phyloP scores from a whole-genome alignment of 2,113 vertebrate species.

The Australoheros scitulus region DNA sequence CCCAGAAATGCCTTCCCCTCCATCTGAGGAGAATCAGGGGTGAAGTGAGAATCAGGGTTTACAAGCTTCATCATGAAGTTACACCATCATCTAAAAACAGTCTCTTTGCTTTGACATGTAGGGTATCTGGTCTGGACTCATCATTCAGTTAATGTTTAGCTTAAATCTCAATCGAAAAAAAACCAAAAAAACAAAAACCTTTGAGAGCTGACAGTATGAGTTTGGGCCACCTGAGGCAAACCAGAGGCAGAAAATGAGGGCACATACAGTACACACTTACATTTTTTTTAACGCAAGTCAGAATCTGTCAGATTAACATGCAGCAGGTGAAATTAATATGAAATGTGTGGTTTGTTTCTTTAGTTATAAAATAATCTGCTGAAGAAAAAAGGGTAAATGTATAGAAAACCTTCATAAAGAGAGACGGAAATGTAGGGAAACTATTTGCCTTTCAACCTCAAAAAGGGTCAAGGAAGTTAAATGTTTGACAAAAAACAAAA shows the following conservation, averaged over 20 bases:
- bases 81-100: neutral
- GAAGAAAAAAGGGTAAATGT: neutral
- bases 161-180: neutral
- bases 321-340: neutral
- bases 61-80: neutral
- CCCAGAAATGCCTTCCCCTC: conserved; percentile 83
- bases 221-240: neutral
- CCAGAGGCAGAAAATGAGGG: neutral
- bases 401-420: neutral
- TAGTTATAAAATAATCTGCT: neutral
- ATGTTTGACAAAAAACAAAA: neutral
- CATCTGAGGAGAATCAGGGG: conserved; percentile 66
- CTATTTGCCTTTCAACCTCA: too few species aligned
- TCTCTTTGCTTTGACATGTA: neutral
- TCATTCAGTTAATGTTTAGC: neutral
- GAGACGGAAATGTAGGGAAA: neutral
- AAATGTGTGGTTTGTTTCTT: neutral
- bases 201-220: too few species aligned
- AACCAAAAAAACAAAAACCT: neutral
- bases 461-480: neutral
- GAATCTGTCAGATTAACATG: neutral
- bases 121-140: neutral
- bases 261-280: too few species aligned
- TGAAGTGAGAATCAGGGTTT: neutral
- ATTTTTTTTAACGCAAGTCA: too few species aligned